Percentiles rank a stretch among this genome's conserved stretches.
phyloP scores from a whole-genome alignment of 2,888 invertebrate species.

The Elgonia sp. region DNA sequence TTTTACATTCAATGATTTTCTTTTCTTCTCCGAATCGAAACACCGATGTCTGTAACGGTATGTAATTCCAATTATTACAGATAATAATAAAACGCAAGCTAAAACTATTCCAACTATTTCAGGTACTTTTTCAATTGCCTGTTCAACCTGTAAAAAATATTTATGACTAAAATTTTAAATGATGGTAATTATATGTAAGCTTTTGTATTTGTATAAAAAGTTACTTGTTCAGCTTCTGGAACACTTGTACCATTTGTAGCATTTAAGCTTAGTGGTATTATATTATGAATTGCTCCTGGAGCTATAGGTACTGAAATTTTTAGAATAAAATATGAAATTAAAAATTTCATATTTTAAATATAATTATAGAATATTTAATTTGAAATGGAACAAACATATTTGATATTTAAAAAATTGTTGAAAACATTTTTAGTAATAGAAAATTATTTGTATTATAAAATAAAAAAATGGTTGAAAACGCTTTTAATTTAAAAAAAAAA shows the following conservation, averaged over 20 bases:
- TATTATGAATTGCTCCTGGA: constrained; percentile 88
- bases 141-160: constrained; percentile 80
- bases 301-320: constrained; percentile 88
- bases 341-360: background rate
- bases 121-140: constrained; percentile 82
- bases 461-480: no score
- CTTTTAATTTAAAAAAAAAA: no score
- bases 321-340: background rate
- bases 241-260: constrained; percentile 83
- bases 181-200: no score
- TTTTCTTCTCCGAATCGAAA: constrained; percentile 81
- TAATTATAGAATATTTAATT: no score
- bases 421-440: no score
- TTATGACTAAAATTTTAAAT: no score
- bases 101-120: constrained; percentile 83
- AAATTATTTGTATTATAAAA: no score
- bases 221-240: constrained; percentile 84
- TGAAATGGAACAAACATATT: no score
- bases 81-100: constrained; percentile 81
- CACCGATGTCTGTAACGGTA: constrained; percentile 81
- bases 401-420: no score
- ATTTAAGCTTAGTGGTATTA: constrained; percentile 88
- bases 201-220: no score
- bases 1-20: constrained; percentile 81
- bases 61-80: constrained; percentile 80